These are phyloP conservation scores for Heterohyrax brucei DNA, from an alignment of 2,797 vertebrate species.

Conservation along the genomic window DNA sequence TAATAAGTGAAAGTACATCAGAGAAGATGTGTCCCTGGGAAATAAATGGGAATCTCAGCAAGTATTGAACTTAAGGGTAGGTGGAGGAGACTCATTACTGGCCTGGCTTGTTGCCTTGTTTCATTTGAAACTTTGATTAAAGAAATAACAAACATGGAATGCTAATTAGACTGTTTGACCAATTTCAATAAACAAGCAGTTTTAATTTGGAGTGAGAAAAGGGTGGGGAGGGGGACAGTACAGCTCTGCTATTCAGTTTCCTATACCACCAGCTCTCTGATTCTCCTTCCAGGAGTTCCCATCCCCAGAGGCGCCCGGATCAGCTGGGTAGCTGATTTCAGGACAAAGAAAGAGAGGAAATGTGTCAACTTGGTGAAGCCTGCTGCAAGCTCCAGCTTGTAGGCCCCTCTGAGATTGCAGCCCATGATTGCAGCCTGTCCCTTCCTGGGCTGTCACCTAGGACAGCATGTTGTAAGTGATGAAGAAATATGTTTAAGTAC, in stretches of 20 bases:
- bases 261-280: conserved; percentile 81
- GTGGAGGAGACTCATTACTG: conserved; percentile 89
- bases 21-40: conserved; percentile 84
- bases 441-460: conserved; percentile 87
- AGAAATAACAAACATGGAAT: conserved; percentile 85
- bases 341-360: conserved; percentile 85
- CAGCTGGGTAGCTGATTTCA: conserved; percentile 86
- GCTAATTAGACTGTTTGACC: conserved; percentile 85
- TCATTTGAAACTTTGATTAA: conserved; percentile 89
- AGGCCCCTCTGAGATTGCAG: conserved; percentile 74
- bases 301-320: conserved; percentile 82
- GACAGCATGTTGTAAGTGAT: conserved; percentile 87
- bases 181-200: conserved; percentile 78
- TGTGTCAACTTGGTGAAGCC: conserved; percentile 86
- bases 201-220: conserved; percentile 80
- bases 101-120: conserved; percentile 88
- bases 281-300: conserved; percentile 76
- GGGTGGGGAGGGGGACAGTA: conserved; percentile 32
- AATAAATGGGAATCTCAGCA: conserved; percentile 88
- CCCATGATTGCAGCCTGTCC: conserved; percentile 83
- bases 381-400: conserved; percentile 85
- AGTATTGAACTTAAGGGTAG: conserved; percentile 88
- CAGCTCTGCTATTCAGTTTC: conserved; percentile 69
- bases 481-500: conserved; percentile 91
- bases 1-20: conserved; percentile 89